phyloP scores from a whole-genome alignment of 2,113 vertebrate species.

The Pteropus alecto region DNA sequence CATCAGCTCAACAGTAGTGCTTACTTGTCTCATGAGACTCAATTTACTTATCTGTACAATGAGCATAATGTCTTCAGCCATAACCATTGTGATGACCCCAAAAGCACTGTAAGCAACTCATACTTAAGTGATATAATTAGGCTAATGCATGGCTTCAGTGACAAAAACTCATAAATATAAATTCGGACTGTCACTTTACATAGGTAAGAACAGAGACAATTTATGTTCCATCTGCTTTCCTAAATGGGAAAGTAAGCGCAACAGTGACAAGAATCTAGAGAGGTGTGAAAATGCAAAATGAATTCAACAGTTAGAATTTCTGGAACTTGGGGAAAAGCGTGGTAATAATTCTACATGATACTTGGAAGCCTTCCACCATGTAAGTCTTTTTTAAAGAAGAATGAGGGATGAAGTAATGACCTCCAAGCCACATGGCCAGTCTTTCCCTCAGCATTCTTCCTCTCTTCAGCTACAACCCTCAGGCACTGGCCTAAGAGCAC shows the following conservation, averaged over 20 bases:
- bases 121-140: too few relatives aligned
- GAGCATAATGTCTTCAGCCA: not conserved
- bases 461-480: not conserved
- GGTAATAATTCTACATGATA: not conserved
- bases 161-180: not conserved
- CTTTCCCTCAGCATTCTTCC: not conserved
- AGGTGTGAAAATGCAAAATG: not conserved
- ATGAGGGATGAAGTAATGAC: too few relatives aligned
- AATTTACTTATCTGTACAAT: not conserved
- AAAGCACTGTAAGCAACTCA: not conserved
- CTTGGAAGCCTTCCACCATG: not conserved
- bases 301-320: not conserved
- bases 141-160: not conserved
- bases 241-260: not conserved
- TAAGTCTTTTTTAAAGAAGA: not conserved
- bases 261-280: rapidly evolving
- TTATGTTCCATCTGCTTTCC: not conserved
- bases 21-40: not conserved
- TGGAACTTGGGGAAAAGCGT: not conserved
- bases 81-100: not conserved
- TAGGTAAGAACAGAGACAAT: not conserved
- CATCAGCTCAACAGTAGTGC: rapidly evolving
- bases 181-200: not conserved
- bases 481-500: too few relatives aligned
- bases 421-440: rapidly evolving